Base-by-base conservation (phyloP, 1,140 invertebrate species). In the Papilio dardanus region DNA sequence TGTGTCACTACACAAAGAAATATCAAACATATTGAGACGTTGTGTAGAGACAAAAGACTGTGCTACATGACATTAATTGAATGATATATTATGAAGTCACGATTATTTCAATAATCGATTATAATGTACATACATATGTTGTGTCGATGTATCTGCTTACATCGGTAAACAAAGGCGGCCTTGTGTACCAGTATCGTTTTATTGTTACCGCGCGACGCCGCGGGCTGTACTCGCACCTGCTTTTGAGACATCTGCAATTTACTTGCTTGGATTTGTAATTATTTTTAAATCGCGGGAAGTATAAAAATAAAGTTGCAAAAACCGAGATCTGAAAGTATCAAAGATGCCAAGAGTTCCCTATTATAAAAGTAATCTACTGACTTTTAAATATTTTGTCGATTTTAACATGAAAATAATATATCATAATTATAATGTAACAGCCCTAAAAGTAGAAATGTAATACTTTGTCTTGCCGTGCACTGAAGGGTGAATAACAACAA, bases 101-200 rank as follows among this genome's bases (percentile, higher is more conserved):
- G 42, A 69, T 69, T 69, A 37, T 71, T 30, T 14, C 21, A 71
- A 46, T 71, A 67, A 76, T 65, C 73, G 80, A 75, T 76, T 79
- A 74, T 71, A n/a, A 46, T 78, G 35, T 77, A 79, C 79, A 76
- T 78, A 73, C 77, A 71, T 46, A 46, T 46, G 42, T 46, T 50
- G 30, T 62, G n/a, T 31, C 46, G 71, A 74, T 74, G 79, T 80
- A 74, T 85, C 81, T 89, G 85, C 89, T 82, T 88, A 87, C 84
- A 78, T 79, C 81, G 83, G 85, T 91, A 87, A 91, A 87, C 88
- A 91, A 88, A 86, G 82, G 78, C 83, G 88, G 75, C 89, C 88
- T 91, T 91, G 87, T 75, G 30, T 40, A 24, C 66, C 66, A 58
- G 83, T 90, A 84, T 91, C 88, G 78, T 88, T 88, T 91, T 91